Conservation (phyloP, 2,888 invertebrate species). For the Drosophila pegasa region DNA sequence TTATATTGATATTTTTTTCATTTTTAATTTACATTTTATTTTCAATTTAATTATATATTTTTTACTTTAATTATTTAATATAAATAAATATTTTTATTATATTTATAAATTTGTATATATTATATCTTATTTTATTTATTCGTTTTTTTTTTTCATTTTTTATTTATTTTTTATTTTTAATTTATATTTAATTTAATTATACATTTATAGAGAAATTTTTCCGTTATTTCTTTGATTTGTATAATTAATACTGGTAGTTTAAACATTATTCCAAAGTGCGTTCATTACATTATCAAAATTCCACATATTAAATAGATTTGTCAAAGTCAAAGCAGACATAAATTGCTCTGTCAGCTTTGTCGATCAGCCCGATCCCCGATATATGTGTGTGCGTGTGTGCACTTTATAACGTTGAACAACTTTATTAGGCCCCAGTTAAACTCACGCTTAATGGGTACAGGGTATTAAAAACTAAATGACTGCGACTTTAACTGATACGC, state of each 20-base stretch:
- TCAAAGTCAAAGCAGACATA: not conserved
- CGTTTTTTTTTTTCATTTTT: no score
- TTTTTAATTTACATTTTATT: no score
- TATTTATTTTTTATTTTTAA: not conserved
- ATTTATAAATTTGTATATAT: no score
- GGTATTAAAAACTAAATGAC: slow-evolving; percentile 45
- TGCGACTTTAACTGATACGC: slow-evolving; percentile 47
- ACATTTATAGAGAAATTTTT: no score
- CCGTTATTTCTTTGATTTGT: not conserved
- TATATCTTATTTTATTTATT: no score
- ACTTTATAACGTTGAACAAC: slow-evolving; percentile 4
- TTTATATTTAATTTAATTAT: not conserved
- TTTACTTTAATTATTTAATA: no score
- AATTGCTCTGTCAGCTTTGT: not conserved
- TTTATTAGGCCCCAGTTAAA: slow-evolving; percentile 4
- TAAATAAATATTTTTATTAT: no score
- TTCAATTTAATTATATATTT: no score
- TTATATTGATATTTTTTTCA: no score
- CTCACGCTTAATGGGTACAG: slow-evolving; percentile 12
- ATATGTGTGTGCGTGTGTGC: not conserved
- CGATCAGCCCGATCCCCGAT: not conserved
- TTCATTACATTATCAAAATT: not conserved
- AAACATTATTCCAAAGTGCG: not conserved
- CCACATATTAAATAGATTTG: not conserved
- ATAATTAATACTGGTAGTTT: not conserved